Evolutionary conservation across 2,888 invertebrate genomes (phyloP).

Genomic region (Osedax fenrisi): DNA sequence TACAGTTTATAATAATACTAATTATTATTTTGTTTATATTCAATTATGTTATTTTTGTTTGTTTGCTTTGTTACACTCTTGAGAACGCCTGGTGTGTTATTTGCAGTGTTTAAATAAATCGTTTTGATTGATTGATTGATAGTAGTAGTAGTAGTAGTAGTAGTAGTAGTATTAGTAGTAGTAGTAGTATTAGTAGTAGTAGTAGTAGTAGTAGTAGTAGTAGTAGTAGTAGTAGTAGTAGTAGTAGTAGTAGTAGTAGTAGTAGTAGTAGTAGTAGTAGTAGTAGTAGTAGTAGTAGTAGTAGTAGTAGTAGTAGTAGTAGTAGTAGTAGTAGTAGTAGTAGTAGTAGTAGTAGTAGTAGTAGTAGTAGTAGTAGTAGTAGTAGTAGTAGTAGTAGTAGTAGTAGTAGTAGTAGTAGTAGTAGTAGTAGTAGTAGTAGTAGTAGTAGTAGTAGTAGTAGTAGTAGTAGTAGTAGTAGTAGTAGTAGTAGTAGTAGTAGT

Average conservation of each 20-base stretch:
- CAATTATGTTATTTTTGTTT: too few species aligned
- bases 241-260: constrained; percentile 13
- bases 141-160: constrained; percentile 14
- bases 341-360: constrained; percentile 15
- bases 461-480: constrained; percentile 17
- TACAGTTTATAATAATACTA: too few species aligned
- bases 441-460: constrained; percentile 17
- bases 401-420: constrained; percentile 10
- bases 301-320: constrained; percentile 19
- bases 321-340: constrained; percentile 19
- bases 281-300: constrained; percentile 15
- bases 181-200: too few species aligned
- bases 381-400: constrained; percentile 13
- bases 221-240: constrained; percentile 15
- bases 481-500: constrained; percentile 19
- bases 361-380: constrained; percentile 19
- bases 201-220: constrained; percentile 17
- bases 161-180: too few species aligned
- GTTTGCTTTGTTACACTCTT: too few species aligned
- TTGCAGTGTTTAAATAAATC: too few species aligned
- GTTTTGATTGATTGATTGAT: neutral
- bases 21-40: too few species aligned
- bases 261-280: constrained; percentile 16
- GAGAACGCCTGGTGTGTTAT: too few species aligned
- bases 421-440: constrained; percentile 4